These are phyloP conservation scores for Ornithoptera alexandrae DNA, from an alignment of 2,888 invertebrate species.

Conservation along the genomic window DNA sequence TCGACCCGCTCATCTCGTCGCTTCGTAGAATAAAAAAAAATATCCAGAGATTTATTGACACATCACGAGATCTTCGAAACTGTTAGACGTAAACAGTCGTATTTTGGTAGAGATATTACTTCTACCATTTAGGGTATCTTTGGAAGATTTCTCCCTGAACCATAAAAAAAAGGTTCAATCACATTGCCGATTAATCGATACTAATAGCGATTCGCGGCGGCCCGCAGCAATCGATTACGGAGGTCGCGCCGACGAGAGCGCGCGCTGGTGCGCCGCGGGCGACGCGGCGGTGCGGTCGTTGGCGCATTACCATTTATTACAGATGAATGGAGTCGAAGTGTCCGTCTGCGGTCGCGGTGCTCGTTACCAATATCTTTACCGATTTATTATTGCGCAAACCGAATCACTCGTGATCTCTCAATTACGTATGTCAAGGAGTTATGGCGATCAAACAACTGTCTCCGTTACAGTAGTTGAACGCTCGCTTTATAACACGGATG, in stretches of 20 bases:
- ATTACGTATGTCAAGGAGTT: conserved; percentile 8
- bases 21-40: no score
- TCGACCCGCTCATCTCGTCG: no score
- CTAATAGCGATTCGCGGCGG: conserved; percentile 19
- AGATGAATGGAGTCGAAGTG: conserved; percentile 24
- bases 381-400: conserved; percentile 20
- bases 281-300: conserved; percentile 22
- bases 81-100: no score
- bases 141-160: no score
- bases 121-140: no score
- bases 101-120: no score
- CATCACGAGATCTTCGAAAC: no score
- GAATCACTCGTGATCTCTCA: conserved; percentile 14
- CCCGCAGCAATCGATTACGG: conserved; percentile 19
- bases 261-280: conserved; percentile 14
- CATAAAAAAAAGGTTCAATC: no score
- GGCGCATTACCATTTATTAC: conserved; percentile 21
- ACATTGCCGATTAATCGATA: conserved; percentile 4
- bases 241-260: background rate
- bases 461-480: no score
- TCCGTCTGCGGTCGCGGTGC: conserved; percentile 21
- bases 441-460: no score
- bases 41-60: no score
- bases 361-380: conserved; percentile 8
- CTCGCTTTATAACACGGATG: no score